These are phyloP conservation scores for Mythimna albipuncta DNA, from an alignment of 2,888 invertebrate genomes.

Conservation along the genomic window DNA sequence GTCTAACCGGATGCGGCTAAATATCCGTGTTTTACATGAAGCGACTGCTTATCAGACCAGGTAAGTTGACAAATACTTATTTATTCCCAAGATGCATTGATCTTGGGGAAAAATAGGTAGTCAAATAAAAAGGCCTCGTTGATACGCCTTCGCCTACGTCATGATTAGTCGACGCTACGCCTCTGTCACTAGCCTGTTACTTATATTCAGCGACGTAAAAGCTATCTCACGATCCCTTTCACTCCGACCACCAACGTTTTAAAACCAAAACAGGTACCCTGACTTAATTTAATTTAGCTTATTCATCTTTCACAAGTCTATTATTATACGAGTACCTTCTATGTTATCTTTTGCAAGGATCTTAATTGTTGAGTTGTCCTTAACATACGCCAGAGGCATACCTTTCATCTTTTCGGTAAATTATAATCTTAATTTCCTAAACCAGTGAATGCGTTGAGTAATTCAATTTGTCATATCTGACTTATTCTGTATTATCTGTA, in stretches of 20 bases:
- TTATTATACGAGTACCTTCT: conserved; percentile 45
- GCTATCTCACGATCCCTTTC: conserved; percentile 56
- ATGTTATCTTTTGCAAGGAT: conserved; percentile 62
- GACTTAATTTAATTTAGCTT: conserved; percentile 46
- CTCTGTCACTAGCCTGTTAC: neutral
- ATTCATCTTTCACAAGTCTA: conserved; percentile 40
- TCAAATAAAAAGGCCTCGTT: too few species aligned
- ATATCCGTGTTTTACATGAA: too few species aligned
- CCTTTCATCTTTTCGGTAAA: conserved; percentile 68
- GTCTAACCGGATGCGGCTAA: too few species aligned
- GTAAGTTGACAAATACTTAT: too few species aligned
- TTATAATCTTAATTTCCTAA: conserved; percentile 72
- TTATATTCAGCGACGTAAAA: conserved; percentile 35
- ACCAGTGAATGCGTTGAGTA: conserved; percentile 67
- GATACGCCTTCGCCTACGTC: too few species aligned
- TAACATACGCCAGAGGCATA: conserved; percentile 59
- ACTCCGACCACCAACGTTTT: conserved; percentile 43
- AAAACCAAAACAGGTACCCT: conserved; percentile 25
- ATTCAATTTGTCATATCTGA: conserved; percentile 70
- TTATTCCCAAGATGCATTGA: too few species aligned
- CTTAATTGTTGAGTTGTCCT: conserved; percentile 65
- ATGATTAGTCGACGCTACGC: too few species aligned
- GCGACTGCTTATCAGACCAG: too few species aligned
- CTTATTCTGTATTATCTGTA: conserved; percentile 49
- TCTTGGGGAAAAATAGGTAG: too few species aligned